Conservation (phyloP, 2,888 invertebrate genomes). For the Melinopterus prodromus region DNA sequence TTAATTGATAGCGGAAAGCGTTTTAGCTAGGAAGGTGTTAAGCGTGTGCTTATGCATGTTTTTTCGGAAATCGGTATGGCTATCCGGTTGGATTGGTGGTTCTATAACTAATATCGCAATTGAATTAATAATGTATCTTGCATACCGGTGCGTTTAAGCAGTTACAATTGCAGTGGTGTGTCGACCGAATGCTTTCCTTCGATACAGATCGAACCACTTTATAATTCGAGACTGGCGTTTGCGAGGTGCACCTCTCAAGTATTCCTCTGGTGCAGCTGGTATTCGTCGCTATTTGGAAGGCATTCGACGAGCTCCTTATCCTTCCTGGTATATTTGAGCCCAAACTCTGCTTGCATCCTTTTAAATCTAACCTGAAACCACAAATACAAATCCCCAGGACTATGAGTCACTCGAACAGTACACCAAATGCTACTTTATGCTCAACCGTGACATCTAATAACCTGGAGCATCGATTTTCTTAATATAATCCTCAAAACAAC, state of each 20-base stretch:
- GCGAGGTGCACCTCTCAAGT: constrained; percentile 79
- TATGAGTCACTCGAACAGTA: not conserved
- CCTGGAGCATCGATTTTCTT: not conserved
- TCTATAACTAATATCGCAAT: not conserved
- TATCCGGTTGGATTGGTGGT: not conserved
- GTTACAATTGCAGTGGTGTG: constrained; percentile 72
- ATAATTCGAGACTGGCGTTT: constrained; percentile 77
- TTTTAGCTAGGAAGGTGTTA: not conserved
- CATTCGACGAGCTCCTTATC: constrained; percentile 71
- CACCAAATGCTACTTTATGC: not conserved
- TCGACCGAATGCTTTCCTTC: constrained; percentile 80
- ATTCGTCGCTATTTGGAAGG: constrained; percentile 73
- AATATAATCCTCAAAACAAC: not conserved
- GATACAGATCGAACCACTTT: constrained; percentile 87
- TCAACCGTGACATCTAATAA: not conserved
- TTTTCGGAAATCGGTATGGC: not conserved
- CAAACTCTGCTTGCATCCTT: constrained; percentile 61
- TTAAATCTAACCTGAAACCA: constrained; percentile 58
- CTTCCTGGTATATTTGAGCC: constrained; percentile 59
- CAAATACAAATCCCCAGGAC: not conserved
- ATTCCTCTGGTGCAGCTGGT: constrained; percentile 63
- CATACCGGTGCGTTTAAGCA: constrained; percentile 63
- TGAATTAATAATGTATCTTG: not conserved
- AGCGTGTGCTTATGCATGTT: not conserved
- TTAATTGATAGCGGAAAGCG: constrained; percentile 11